These are phyloP conservation scores for Pherbina coryleti DNA, from an alignment of 2,888 invertebrate species.

Conservation along the genomic window DNA sequence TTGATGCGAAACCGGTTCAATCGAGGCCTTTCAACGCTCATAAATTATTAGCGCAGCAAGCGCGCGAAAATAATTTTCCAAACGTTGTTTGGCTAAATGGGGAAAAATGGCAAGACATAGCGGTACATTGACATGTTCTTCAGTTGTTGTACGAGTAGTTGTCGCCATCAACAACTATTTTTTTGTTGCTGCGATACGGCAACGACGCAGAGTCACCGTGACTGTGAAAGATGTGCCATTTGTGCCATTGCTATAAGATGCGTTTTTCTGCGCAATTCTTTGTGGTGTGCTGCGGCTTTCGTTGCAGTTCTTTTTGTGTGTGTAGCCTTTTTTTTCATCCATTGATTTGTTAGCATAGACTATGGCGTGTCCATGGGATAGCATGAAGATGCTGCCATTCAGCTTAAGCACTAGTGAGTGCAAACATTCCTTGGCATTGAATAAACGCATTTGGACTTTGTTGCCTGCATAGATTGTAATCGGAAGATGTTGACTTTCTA, in stretches of 20 bases:
- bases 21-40: neutral
- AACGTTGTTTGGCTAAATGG: slow-evolving; percentile 49
- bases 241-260: slow-evolving; percentile 32
- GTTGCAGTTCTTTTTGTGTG: neutral
- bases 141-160: slow-evolving; percentile 51
- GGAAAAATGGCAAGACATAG: slow-evolving; percentile 55
- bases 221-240: slow-evolving; percentile 19
- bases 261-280: slow-evolving; percentile 29
- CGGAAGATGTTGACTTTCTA: slow-evolving; percentile 36
- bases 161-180: slow-evolving; percentile 15
- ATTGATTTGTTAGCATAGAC: neutral
- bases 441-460: slow-evolving; percentile 6
- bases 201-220: slow-evolving; percentile 13
- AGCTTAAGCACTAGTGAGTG: neutral
- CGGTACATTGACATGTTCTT: slow-evolving; percentile 57
- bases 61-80: slow-evolving; percentile 57
- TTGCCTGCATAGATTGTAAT: slow-evolving; percentile 5
- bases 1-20: neutral
- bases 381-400: neutral
- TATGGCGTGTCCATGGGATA: neutral
- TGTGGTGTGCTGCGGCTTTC: slow-evolving; percentile 3
- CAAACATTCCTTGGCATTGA: neutral
- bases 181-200: neutral
- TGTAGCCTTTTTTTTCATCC: neutral
- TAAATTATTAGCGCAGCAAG: slow-evolving; percentile 50